Evolutionary conservation across 23 tunicate species (phyloP), one percentile per base, ranked within the genome.

Genomic region (Diplosoma virens): DNA sequence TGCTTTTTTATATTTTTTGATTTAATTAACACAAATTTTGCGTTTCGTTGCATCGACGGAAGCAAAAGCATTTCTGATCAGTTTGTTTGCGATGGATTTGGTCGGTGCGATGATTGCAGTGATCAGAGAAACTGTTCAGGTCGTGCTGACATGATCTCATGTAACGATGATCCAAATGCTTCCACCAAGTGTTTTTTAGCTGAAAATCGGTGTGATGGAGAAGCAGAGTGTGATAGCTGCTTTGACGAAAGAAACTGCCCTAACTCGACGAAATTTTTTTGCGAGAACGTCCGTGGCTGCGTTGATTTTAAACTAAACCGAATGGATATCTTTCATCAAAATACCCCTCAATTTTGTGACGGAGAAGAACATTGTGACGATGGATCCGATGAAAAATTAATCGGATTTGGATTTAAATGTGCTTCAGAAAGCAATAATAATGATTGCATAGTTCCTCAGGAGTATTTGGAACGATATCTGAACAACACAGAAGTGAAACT

Each of bases 371-470:
- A 65, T 17, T 78, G 83, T 47, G 41, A 26, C 7, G 83, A 78
- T 25, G 58, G 63, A 23, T 64, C 83, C 27, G 83, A 78, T 33
- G 83, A 78, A 65, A 31, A 1, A 9, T 3, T 0, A 2, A 45
- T 14, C 1, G 83, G 83, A 6, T 78, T 78, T 30, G 83, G 83
- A 4, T 78, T 78, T 47, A 64, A 65, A 47, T 78, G 83, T 46
- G 25, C 3, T 0, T 20, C 47, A n/a, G 36, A 33, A 1, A 32
- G 63, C 37, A 27, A 58, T 21, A n/a, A 1, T 2, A 1, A 18
- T 28, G 20, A 0, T n/a, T 65, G 70, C 55, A 2, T 78, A 3
- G 23, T 65, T n/a, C 83, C 70, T 47, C 73, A 78, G 53, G n/a
- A n/a, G n/a, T n/a, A n/a, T n/a, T n/a, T n/a, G n/a, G n/a, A n/a